Conservation (phyloP, 2,797 vertebrate genomes). For the Sebastolobus alascanus region DNA sequence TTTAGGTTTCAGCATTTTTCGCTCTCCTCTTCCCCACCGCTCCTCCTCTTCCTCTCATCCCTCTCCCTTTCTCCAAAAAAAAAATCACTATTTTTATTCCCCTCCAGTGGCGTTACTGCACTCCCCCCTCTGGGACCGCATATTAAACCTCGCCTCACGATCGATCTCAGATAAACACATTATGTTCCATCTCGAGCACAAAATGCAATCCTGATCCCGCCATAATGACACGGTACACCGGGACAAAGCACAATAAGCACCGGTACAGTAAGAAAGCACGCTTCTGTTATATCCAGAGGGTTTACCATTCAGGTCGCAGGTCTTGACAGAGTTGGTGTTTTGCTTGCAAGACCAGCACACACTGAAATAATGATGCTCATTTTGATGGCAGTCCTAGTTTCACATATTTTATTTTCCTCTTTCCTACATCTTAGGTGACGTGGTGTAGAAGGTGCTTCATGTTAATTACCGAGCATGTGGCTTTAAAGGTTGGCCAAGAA, state of each 20-base stretch:
- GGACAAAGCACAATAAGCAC: conserved; percentile 35
- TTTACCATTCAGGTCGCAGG: conserved; percentile 19
- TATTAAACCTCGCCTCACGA: conserved; percentile 67
- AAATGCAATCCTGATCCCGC: conserved; percentile 66
- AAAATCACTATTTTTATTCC: conserved; percentile 57
- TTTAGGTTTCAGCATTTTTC: conserved; percentile 21
- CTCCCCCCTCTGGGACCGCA: conserved; percentile 45
- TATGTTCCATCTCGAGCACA: conserved; percentile 66
- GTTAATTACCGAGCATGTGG: conserved; percentile 69
- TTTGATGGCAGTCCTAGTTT: conserved; percentile 23
- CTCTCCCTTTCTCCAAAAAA: background rate
- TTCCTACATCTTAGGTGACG: conserved; percentile 33
- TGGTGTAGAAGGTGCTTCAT: conserved; percentile 45
- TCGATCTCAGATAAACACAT: conserved; percentile 77
- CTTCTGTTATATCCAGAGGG: background rate
- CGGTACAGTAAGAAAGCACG: conserved; percentile 7
- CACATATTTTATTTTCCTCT: background rate
- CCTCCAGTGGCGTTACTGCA: conserved; percentile 41
- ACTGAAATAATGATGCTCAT: conserved; percentile 27
- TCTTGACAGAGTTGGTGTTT: conserved; percentile 30
- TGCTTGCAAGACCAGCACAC: background rate
- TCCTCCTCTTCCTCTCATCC: background rate
- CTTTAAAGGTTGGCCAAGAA: conserved; percentile 76
- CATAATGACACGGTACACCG: conserved; percentile 49
- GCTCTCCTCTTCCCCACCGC: background rate